Base-by-base conservation (phyloP, 2,888 invertebrate genomes). In the Deilephila elpenor region DNA sequence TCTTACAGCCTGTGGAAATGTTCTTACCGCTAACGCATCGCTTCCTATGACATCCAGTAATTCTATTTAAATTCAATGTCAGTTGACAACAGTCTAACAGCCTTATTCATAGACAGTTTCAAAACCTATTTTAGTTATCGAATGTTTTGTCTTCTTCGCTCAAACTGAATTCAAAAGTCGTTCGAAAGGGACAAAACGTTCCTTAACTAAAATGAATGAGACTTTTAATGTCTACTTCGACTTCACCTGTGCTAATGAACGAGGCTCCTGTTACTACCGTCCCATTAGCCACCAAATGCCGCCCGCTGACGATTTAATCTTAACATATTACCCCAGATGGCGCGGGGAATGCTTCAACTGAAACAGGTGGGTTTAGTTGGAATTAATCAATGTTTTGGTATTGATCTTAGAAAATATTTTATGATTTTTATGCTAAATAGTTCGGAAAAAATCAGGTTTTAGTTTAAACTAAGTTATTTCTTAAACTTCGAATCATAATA, bases 301-400 rank as follows among this genome's bases (percentile, higher is more conserved):
- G 67, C 44, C 4, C 20, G 64, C 44, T 62, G 62, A 62, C 62
- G 37, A 37, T 19, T 61, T 67, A 67, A 67, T 67, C 51, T 67
- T 67, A 67, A 67, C 67, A 51, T 44, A 51, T 67, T 44, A 51
- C 51, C 73, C 34, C 59, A 71, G 74, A 72, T 74, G 74, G 61
- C 32, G 25, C 25, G 51, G 56, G 59, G 71, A 29, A 74, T 64
- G n/a, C 59, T 62, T 74, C 71, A 60, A 20, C 56, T 53, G 8
- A 20, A 59, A 60, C 29, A 60, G 3, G 29, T 25, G 25, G 0
- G 11, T 60, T 60, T 25, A 60, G 60, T 60, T 7, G 1, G 56
- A 56, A 44, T 44, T 44, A 44, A 11, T 44, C 4, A 3, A 56
- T 56, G 56, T 56, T 56, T 56, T 53, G 17, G 56, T 6, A 17